phyloP scores from a whole-genome alignment of 2,888 invertebrate genomes.

The Epirrhoe alternata region DNA sequence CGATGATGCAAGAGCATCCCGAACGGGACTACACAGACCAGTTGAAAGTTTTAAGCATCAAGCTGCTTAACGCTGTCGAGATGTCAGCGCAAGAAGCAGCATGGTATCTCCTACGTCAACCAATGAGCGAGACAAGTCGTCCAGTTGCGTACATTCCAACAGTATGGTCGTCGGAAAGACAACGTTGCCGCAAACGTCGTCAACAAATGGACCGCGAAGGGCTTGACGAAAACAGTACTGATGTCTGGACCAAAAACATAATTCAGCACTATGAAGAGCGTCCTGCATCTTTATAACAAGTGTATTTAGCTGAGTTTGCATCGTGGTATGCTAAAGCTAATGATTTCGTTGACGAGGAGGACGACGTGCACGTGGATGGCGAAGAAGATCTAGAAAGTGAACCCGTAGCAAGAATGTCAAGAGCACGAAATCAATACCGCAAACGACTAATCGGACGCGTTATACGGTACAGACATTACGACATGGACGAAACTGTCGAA shows the following conservation, averaged over 20 bases:
- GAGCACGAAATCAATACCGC: slow-evolving; percentile 51
- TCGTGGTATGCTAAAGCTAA: slow-evolving; percentile 51
- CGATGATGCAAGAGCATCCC: slow-evolving; percentile 50
- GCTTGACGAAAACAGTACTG: slow-evolving; percentile 47
- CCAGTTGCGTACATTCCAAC: slow-evolving; percentile 59
- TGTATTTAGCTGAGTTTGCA: slow-evolving; percentile 50
- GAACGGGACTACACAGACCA: slow-evolving; percentile 42
- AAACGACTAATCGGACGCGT: slow-evolving; percentile 49
- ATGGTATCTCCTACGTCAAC: slow-evolving; percentile 67
- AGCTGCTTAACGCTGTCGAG: slow-evolving; percentile 59
- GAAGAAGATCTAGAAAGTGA: slow-evolving; percentile 52
- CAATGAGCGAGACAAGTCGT: slow-evolving; percentile 60
- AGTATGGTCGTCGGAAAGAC: slow-evolving; percentile 62
- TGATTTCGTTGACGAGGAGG: slow-evolving; percentile 55
- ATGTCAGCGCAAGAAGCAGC: slow-evolving; percentile 69
- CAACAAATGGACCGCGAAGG: slow-evolving; percentile 51
- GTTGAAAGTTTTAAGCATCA: slow-evolving; percentile 45
- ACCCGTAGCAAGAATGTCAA: slow-evolving; percentile 46
- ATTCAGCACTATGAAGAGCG: slow-evolving; percentile 51
- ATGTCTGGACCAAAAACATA: slow-evolving; percentile 51
- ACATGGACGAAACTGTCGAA: slow-evolving; percentile 54
- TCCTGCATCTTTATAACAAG: slow-evolving; percentile 44
- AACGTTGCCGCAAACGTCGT: slow-evolving; percentile 45
- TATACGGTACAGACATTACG: slow-evolving; percentile 60
- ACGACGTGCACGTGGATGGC: slow-evolving; percentile 52